A percentile compares a stretch with the other conserved stretches of the same genome.
Conservation (phyloP, 1,140 invertebrate genomes). For the Monomorium pharaonis region DNA sequence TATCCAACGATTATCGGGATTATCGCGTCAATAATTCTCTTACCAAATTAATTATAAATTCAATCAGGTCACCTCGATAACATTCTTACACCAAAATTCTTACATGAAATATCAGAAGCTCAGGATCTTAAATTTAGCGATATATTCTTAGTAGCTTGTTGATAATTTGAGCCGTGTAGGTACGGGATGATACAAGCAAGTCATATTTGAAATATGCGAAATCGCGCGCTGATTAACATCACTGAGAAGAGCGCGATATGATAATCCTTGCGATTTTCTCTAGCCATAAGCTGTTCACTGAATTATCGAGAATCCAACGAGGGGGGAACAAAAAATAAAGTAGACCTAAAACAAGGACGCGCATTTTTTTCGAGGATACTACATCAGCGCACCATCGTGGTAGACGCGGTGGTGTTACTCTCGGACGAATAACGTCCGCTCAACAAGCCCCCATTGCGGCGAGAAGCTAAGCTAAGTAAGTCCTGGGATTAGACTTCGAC, state of each 20-base stretch:
- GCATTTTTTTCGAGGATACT: not conserved
- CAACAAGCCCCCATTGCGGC: not conserved
- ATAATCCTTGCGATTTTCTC: not conserved
- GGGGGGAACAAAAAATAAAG: not conserved
- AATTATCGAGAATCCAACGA: not conserved
- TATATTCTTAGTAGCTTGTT: slow-evolving; percentile 1
- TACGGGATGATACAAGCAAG: not conserved
- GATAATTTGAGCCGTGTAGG: not conserved
- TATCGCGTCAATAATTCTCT: not conserved
- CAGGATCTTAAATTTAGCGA: slow-evolving; percentile 25
- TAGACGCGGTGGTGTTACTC: not conserved
- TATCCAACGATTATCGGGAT: not conserved
- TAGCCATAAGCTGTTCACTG: not conserved
- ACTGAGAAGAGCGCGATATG: not conserved
- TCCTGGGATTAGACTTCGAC: slow-evolving; percentile 72
- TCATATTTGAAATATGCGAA: not conserved
- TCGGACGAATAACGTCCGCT: not conserved
- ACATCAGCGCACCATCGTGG: not conserved
- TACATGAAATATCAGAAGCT: slow-evolving; percentile 27
- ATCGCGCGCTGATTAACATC: not conserved
- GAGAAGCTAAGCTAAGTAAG: slow-evolving; percentile 77
- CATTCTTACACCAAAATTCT: slow-evolving; percentile 7
- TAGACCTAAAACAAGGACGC: not conserved
- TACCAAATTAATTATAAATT: slow-evolving; percentile 25
- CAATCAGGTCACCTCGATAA: slow-evolving; percentile 19